Base-by-base conservation (phyloP, 2,888 invertebrate species). In the Bellardia pandia region DNA sequence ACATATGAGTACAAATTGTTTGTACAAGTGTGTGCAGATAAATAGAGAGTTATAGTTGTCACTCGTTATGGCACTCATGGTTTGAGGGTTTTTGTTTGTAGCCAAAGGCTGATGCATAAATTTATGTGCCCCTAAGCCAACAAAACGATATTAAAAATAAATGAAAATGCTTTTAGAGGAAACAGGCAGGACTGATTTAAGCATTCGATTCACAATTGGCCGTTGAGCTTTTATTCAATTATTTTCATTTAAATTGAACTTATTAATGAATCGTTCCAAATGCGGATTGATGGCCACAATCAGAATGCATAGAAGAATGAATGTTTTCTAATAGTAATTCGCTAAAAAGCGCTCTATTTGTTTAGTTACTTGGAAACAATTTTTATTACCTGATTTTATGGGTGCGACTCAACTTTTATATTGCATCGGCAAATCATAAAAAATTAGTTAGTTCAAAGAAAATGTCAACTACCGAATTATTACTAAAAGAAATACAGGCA, bases 21-120 rank as follows among this genome's bases (percentile, higher is more conserved):
- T 37, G 3, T 37, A 6, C 33, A 7, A 56, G 51, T 56, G 16
- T 56, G 23, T 56, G 11, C 2, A 56, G 16, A 56, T 9, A 56
- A 5, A 56, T 33, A 33, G 60, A 48, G 45, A 23, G 16, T 53
- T 71, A 16, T 6, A 33, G 69, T 62, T 83, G 76, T 71, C 76
- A 76, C 53, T 76, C 60, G 51, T 69, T 76, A 53, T 53, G 76
- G 23, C 45, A 71, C 71, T 83, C 14, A 76, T 71, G 53, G 83
- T 56, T 76, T 53, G 62, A 64, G 83, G 83, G 62, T 45, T 62
- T 83, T 83, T 75, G 33, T 56, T 62, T 62, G 42, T 56, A 45
- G 76, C 83, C 62, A 23, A 64, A 76, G 64, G 62, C 69, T 71
- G 60, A 76, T 77, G 53, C 69, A 76, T 76, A 76, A 77, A 83